Base-by-base conservation (phyloP, 2,888 invertebrate genomes). In the Coleophora flavipennella region DNA sequence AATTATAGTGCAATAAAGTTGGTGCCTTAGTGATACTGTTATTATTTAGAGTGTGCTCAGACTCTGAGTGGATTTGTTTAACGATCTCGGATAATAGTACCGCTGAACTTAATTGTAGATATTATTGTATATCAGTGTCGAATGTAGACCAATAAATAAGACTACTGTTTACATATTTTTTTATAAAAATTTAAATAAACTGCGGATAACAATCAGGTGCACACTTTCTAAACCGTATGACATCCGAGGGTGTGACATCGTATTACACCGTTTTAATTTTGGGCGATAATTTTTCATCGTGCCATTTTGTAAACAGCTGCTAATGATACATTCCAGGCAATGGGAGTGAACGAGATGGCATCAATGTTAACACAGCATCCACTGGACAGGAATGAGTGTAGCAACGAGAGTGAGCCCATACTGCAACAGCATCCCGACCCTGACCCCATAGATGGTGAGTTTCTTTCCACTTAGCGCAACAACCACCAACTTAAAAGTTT, bases 401-500 rank as follows among this genome's bases (percentile, higher is more conserved):
- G 20, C 20, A 79, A 80, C 45, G 89, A 89, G 46, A 75, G 76
- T 57, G 91, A 88, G 66, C 86, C 69, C 55, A 87, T 85, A 67
- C 85, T 86, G 53, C 87, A 87, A 51, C 81, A 90, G 49, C 89
- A 89, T 51, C 88, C 90, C 33, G 91, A 92, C 73, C 89, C 89
- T 47, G 91, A 91, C 76, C 87, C 91, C 59, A 91, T 92, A 63
- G 91, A 92, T 75, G 91, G 91, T 92, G 81, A 91, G 91, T 79
- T 41, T 26, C 39, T 37, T 43, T 35, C 41, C 37, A 26, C 31
- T 43, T 42, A 39, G 39, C 33, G 12, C 41, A 39, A 48, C 40
- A 45, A 51, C 51, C 49, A 53, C 53, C 50, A 52, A 53, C 49
- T 31, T 20, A 20, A 4, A 20, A 20, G 20, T 20, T 20, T 3